Conservation (phyloP, 2,113 vertebrate genomes). For the Muntiacus muntjak region DNA sequence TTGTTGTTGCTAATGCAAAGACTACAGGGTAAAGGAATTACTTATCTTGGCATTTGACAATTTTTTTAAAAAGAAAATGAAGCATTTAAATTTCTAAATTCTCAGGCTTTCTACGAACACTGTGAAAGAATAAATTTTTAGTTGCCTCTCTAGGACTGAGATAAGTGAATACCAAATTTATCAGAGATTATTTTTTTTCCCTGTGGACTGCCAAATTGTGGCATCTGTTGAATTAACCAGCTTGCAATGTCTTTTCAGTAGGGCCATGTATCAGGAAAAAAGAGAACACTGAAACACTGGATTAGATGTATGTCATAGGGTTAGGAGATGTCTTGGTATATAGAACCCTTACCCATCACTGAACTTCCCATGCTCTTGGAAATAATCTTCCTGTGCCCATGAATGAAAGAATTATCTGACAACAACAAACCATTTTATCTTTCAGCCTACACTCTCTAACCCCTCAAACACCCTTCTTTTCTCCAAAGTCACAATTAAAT, state of each 20-base stretch:
- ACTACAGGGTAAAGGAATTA: neutral
- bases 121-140: conserved; percentile 28
- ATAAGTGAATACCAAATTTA: conserved; percentile 36
- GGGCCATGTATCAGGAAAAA: neutral
- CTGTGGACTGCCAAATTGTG: neutral
- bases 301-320: neutral
- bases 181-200: neutral
- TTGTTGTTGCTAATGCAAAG: neutral
- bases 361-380: neutral
- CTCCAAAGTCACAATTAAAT: neutral
- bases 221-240: conserved; percentile 13
- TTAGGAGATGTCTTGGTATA: neutral
- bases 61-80: neutral
- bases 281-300: neutral
- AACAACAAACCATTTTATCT: neutral
- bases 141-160: neutral
- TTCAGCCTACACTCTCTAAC: neutral
- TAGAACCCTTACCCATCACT: neutral
- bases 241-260: neutral
- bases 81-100: neutral
- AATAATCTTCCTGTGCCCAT: neutral
- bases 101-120: neutral
- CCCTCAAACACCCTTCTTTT: neutral
- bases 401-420: neutral
- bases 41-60: neutral